phyloP scores from a whole-genome alignment of 2,888 invertebrate species.

The Drosophila cyrtoloma region DNA sequence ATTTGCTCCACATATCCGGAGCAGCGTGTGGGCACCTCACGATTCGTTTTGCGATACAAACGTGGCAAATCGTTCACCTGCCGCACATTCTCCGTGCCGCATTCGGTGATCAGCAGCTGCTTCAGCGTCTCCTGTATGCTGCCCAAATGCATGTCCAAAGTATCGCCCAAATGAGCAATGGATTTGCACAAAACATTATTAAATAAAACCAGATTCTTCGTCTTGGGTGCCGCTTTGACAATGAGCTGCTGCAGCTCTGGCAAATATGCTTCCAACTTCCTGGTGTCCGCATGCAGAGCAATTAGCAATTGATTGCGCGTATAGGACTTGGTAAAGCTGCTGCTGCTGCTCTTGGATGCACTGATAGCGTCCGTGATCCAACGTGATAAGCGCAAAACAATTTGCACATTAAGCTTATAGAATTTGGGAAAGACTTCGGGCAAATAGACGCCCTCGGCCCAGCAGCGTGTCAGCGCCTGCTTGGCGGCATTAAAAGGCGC shows the following conservation, averaged over 20 bases:
- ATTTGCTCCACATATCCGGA: slow-evolving; percentile 92
- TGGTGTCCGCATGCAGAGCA: slow-evolving; percentile 76
- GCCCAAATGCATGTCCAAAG: slow-evolving; percentile 60
- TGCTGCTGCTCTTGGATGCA: slow-evolving; percentile 44
- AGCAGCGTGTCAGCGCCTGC: slow-evolving; percentile 88
- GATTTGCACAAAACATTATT: slow-evolving; percentile 74
- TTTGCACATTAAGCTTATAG: slow-evolving; percentile 94
- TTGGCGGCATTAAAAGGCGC: slow-evolving; percentile 86
- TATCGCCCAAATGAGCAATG: slow-evolving; percentile 65
- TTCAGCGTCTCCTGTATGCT: slow-evolving; percentile 89
- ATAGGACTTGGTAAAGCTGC: slow-evolving; percentile 46
- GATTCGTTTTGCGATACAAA: slow-evolving; percentile 95
- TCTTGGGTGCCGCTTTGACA: slow-evolving; percentile 84
- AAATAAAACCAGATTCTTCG: slow-evolving; percentile 48
- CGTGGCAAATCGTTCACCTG: slow-evolving; percentile 97
- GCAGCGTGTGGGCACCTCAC: slow-evolving; percentile 92
- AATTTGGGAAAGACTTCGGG: slow-evolving; percentile 92
- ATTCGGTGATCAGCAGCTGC: slow-evolving; percentile 91
- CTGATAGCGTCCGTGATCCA: slow-evolving; percentile 87
- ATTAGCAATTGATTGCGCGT: slow-evolving; percentile 73
- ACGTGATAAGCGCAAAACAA: slow-evolving; percentile 91
- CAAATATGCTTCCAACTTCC: slow-evolving; percentile 67
- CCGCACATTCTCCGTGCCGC: slow-evolving; percentile 89
- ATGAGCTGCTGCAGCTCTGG: slow-evolving; percentile 88
- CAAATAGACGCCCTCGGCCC: slow-evolving; percentile 92